Evolutionary conservation across 2,113 vertebrate species (phyloP).

Genomic region (Syngnathus floridae): DNA sequence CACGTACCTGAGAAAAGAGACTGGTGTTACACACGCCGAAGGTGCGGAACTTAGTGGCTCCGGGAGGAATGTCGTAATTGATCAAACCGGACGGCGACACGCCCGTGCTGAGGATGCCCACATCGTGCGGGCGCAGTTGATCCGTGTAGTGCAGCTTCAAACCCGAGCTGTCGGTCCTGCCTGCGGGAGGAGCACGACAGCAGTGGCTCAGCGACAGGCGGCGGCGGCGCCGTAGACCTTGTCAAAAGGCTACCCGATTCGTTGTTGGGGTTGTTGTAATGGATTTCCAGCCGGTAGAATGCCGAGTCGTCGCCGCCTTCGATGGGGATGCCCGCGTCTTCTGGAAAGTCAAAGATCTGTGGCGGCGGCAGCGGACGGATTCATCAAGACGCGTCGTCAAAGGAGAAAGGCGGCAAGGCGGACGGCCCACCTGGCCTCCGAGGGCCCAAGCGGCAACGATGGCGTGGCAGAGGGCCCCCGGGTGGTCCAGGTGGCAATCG

Average conservation of each 20-base stretch:
- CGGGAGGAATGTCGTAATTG: slow-evolving; percentile 72
- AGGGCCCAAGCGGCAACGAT: slow-evolving; percentile 73
- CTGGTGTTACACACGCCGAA: slow-evolving; percentile 73
- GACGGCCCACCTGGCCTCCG: slow-evolving; percentile 68
- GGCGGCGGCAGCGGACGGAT: neutral
- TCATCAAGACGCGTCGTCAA: neutral
- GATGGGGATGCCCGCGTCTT: slow-evolving; percentile 66
- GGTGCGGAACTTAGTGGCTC: slow-evolving; percentile 63
- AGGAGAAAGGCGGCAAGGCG: neutral
- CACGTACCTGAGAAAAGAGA: slow-evolving; percentile 68
- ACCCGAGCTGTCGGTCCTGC: slow-evolving; percentile 71
- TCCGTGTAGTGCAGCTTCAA: slow-evolving; percentile 67
- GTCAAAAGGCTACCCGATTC: slow-evolving; percentile 48
- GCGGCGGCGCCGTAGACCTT: too few species aligned
- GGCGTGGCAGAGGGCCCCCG: slow-evolving; percentile 57
- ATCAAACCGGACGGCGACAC: slow-evolving; percentile 7
- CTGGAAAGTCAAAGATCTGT: slow-evolving; percentile 37
- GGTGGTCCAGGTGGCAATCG: slow-evolving; percentile 55
- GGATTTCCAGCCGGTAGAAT: slow-evolving; percentile 74
- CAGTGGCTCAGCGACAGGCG: neutral
- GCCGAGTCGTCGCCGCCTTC: slow-evolving; percentile 57
- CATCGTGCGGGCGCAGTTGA: slow-evolving; percentile 61
- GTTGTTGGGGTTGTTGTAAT: slow-evolving; percentile 75
- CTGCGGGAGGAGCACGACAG: slow-evolving; percentile 39
- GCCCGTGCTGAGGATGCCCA: slow-evolving; percentile 62